A percentile compares a stretch with the other conserved stretches of the same genome.
Evolutionary conservation across 2,797 vertebrate species (phyloP).

Genomic region (Orestias chungarensis): DNA sequence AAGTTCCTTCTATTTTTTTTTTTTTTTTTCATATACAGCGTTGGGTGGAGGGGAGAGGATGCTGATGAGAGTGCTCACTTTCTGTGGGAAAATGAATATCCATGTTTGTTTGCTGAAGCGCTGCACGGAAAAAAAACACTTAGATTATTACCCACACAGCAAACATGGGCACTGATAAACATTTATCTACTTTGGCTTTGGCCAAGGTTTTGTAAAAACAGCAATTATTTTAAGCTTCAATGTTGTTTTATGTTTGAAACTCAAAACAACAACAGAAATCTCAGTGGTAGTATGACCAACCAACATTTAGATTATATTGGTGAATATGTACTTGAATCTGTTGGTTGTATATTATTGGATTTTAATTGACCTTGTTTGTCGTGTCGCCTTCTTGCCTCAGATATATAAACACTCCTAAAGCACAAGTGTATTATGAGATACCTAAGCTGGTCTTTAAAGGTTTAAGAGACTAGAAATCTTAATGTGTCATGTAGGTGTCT

Average conservation of each 20-base stretch:
- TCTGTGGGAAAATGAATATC: slow-evolving; percentile 26
- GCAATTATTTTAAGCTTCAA: not conserved
- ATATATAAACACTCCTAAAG: not conserved
- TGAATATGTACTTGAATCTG: not conserved
- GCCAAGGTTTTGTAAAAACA: not conserved
- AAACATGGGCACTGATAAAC: not conserved
- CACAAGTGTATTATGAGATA: too few relatives aligned
- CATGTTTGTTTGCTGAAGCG: slow-evolving; percentile 27
- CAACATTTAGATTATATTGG: not conserved
- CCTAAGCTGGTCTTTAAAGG: too few relatives aligned
- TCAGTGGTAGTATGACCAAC: not conserved
- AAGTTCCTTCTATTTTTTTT: slow-evolving; percentile 30
- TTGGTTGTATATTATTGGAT: not conserved
- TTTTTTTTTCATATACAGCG: slow-evolving; percentile 27
- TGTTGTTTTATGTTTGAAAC: not conserved
- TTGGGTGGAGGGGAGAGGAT: too few relatives aligned
- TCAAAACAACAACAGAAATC: too few relatives aligned
- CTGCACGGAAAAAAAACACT: slow-evolving; percentile 18
- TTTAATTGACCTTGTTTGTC: not conserved
- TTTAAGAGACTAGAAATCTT: too few relatives aligned
- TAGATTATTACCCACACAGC: not conserved
- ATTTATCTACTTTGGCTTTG: not conserved
- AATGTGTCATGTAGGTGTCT: too few relatives aligned
- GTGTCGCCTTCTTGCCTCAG: not conserved
- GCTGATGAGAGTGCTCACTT: slow-evolving; percentile 48